Percentiles rank a stretch among this genome's conserved stretches.
Evolutionary conservation across 1,140 invertebrate species (phyloP).

Genomic region (Littorina saxatilis): DNA sequence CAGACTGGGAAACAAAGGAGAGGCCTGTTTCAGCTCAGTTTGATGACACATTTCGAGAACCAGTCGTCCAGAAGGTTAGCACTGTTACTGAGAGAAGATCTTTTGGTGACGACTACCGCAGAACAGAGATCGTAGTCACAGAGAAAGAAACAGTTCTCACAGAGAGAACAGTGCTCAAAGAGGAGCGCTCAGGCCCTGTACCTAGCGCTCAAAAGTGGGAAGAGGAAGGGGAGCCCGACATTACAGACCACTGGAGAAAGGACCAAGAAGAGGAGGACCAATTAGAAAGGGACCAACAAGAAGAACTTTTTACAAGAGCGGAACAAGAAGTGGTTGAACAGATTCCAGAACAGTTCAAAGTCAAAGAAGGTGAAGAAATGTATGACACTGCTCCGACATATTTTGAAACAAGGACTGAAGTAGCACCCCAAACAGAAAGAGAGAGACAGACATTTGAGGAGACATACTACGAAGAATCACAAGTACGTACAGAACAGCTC

Average conservation of each 20-base stretch:
- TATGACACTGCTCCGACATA: no score
- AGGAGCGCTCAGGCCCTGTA: not conserved
- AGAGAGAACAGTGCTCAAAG: conserved; percentile 21
- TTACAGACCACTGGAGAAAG: not conserved
- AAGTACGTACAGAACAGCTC: not conserved
- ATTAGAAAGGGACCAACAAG: no score
- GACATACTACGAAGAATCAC: not conserved
- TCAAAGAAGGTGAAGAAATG: no score
- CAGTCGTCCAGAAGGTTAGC: conserved; percentile 8
- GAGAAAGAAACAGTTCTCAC: conserved; percentile 33
- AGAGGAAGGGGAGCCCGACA: not conserved
- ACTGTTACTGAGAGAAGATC: not conserved
- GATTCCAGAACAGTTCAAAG: no score
- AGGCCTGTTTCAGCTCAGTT: not conserved
- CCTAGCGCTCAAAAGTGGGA: not conserved
- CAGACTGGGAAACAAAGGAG: not conserved
- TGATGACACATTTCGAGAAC: not conserved
- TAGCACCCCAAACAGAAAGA: not conserved
- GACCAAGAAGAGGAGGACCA: conserved; percentile 10
- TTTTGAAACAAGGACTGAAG: no score
- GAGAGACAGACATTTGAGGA: conserved; percentile 7
- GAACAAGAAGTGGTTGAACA: not conserved
- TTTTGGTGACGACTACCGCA: conserved; percentile 18
- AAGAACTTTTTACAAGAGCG: not conserved
- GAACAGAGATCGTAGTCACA: conserved; percentile 29